Evolutionary conservation across 2,888 invertebrate genomes (phyloP), one percentile per base, ranked within the genome.

Genomic region (Halictus ligatus): DNA sequence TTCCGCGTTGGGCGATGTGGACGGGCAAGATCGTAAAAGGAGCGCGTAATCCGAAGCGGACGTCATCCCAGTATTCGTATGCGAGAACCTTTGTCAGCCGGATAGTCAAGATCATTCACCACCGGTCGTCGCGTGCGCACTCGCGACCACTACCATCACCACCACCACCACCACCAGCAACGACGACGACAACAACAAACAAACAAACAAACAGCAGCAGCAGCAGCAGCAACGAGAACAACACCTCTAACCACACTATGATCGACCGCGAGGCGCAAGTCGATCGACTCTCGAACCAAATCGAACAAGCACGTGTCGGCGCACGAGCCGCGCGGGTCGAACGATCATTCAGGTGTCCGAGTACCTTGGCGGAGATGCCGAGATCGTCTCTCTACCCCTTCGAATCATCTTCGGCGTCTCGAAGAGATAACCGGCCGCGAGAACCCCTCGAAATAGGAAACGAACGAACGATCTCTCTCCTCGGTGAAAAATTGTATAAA

Each of bases 1-100:
- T 91, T 92, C 91, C 92, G 92, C 92, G 92, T 90, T 90, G 89
- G 91, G 76, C 89, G 90, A 91, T 89, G 91, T 89, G 82, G 88
- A 88, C 79, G 85, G 89, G 84, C 88, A 89, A 90, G 92, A 91
- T 92, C 91, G 91, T 89, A 91, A 91, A 90, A 90, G 88, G 87
- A 85, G 88, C 91, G 89, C 90, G 92, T 92, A 88, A 93, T 93
- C 92, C 92, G 87, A 91, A 91, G 88, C 90, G 90, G 92, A 90
- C 93, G 91, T 92, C 92, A 91, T 92, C 89, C 88, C 89, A 90
- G 89, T 91, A 91, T 92, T 88, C 90, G 90, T 91, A 81, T 90
- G 81, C 84, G 89, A 88, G 82, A 90, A 91, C 85, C 86, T 88
- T 86, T 82, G 88, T 89, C 85, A 91, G 88, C 88, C 84, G 84